phyloP scores from a whole-genome alignment of 2,797 vertebrate genomes.

The Numenius phaeopus region DNA sequence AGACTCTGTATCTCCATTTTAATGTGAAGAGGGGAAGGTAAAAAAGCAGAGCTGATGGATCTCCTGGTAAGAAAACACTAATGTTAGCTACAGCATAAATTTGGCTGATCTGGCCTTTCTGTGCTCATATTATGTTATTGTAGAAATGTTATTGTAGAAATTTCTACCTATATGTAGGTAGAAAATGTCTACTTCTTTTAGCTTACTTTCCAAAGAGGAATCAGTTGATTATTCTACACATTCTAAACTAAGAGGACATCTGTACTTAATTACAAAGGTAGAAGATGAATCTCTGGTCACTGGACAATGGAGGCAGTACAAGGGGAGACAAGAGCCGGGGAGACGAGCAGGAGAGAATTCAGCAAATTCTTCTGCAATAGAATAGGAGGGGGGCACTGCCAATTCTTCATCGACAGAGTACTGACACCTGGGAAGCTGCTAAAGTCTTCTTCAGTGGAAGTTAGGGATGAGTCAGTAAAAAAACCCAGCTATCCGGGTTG shows the following conservation, averaged over 20 bases:
- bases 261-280: not conserved
- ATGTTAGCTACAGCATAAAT: not conserved
- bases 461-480: not conserved
- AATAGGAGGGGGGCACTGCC: not conserved
- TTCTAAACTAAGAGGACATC: not conserved
- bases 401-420: not conserved
- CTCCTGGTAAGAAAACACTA: not conserved
- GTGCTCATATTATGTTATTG: not conserved
- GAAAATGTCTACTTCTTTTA: not conserved
- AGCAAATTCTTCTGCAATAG: not conserved
- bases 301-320: not conserved
- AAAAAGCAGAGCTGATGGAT: not conserved
- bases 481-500: not conserved
- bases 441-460: not conserved
- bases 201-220: not conserved
- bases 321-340: not conserved
- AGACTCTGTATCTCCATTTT: not conserved
- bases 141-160: no score
- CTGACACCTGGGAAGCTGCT: not conserved
- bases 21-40: not conserved
- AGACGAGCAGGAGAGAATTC: not conserved
- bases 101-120: not conserved
- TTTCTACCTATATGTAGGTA: not conserved
- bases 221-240: not conserved
- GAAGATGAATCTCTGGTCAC: not conserved